These are phyloP conservation scores for Hiodon alosoides DNA, from an alignment of 2,113 vertebrate genomes.

Conservation along the genomic window DNA sequence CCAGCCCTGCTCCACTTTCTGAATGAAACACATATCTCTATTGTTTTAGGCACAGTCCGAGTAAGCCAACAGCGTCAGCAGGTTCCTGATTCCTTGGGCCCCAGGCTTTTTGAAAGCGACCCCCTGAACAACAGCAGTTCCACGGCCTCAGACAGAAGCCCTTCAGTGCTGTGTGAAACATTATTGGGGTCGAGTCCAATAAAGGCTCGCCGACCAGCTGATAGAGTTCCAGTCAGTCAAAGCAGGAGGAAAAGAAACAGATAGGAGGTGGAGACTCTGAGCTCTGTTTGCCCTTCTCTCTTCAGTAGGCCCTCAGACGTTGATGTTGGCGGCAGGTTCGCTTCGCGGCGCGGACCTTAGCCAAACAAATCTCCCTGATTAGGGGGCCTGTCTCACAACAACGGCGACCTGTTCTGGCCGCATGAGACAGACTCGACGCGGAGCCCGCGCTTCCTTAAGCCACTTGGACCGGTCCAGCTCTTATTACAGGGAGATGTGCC, in stretches of 20 bases:
- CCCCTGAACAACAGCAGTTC: neutral
- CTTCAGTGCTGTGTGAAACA: neutral
- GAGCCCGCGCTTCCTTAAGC: too few relatives aligned
- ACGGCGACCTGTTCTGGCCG: too few relatives aligned
- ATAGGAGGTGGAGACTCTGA: neutral
- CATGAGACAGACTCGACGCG: too few relatives aligned
- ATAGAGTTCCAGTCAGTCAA: conserved; percentile 1
- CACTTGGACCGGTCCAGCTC: too few relatives aligned
- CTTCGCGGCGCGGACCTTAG: neutral
- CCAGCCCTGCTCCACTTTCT: neutral
- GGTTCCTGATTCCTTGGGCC: neutral
- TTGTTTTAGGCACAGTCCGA: conserved; percentile 3
- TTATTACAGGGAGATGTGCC: too few relatives aligned
- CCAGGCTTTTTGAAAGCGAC: neutral
- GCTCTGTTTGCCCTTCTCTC: neutral
- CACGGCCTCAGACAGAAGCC: conserved; percentile 2
- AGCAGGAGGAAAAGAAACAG: neutral
- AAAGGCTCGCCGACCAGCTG: neutral
- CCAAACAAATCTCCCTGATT: conserved; percentile 1
- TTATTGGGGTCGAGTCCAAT: neutral
- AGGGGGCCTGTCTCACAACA: neutral
- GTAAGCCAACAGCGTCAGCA: neutral
- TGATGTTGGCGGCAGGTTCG: neutral
- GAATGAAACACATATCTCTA: neutral
- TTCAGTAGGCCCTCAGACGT: neutral